A percentile compares a stretch with the other conserved stretches of the same genome.
Conservation (phyloP, 2,888 invertebrate genomes). For the Zygaena filipendulae region DNA sequence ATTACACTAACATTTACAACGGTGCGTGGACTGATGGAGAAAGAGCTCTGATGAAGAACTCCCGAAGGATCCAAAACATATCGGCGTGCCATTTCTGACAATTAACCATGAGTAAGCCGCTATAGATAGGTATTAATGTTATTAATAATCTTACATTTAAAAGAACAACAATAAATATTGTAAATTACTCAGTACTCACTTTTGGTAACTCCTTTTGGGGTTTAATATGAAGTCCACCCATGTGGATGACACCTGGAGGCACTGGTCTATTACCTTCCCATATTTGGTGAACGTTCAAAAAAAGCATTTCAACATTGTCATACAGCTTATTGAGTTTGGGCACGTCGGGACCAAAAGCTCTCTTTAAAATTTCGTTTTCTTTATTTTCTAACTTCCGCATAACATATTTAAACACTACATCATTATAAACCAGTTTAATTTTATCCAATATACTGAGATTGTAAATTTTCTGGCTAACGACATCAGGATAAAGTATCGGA, state of each 20-base stretch:
- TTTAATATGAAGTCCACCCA: conserved; percentile 23
- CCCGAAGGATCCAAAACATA: too few species aligned
- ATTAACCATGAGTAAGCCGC: too few species aligned
- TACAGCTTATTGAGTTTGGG: conserved; percentile 14
- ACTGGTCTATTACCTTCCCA: conserved; percentile 26
- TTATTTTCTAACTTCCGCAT: conserved; percentile 6
- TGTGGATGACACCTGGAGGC: conserved; percentile 22
- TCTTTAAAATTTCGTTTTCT: conserved; percentile 16
- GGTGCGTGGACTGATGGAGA: too few species aligned
- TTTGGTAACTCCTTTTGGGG: conserved; percentile 26
- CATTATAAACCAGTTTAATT: conserved; percentile 12
- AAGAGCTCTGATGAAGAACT: too few species aligned
- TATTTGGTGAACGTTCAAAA: conserved; percentile 24
- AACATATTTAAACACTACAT: conserved; percentile 6
- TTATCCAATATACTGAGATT: conserved; percentile 20
- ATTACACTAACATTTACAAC: too few species aligned
- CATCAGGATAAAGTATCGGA: conserved; percentile 22
- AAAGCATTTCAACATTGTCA: conserved; percentile 25
- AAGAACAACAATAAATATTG: background rate
- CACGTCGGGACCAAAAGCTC: conserved; percentile 16
- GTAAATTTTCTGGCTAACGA: conserved; percentile 14
- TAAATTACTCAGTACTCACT: conserved; percentile 25
- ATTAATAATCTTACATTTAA: too few species aligned
- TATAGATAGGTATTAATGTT: too few species aligned
- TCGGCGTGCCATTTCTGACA: too few species aligned